Base-by-base conservation (phyloP, 2,113 vertebrate species). In the Scytalopus superciliaris region DNA sequence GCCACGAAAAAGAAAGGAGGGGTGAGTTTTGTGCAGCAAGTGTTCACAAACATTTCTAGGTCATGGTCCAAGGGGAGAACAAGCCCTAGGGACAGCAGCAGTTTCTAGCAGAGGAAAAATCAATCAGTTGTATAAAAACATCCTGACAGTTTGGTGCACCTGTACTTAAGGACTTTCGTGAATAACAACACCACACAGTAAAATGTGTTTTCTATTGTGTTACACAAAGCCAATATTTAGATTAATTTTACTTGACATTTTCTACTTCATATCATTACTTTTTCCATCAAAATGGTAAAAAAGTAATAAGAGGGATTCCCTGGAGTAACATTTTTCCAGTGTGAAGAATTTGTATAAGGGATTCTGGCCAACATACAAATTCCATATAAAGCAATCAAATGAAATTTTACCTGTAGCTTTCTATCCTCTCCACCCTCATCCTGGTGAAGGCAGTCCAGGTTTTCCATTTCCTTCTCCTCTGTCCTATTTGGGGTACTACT, bases 141-240 rank as follows among this genome's bases (percentile, higher is more conserved):
- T 59, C 62, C 56, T 73, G 57, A 70, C 47, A 73, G 81, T 68
- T 89, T 92, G 84, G 62, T n/a, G 87, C 73, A 95, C 85, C 80
- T 96, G 87, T 94, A 91, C 31, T 85, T 84, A 62, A 88, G 66
- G 77, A 75, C 91, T 97, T 96, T 7, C 92, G 89, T 78, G 85
- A 95, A 56, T 91, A 95, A 70, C 78, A 95, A 44, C 68, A 33
- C 37, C 39, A 59, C 50, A 68, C 18, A 72, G 47, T 76, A 78
- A 93, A 96, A 97, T 96, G 40, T 94, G 91, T 95, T 97, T 96
- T 96, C 87, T 96, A 88, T 95, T 95, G 78, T 86, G 79, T 83
- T 96, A 90, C 85, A 73, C 0, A 0, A 52, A 84, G 35, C 52
- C 75, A 96, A 87, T 63, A 76, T 87, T 94, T 93, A 79, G 89